These are phyloP conservation scores for Hippoglossus hippoglossus DNA, from an alignment of 2,797 vertebrate genomes.

Conservation along the genomic window DNA sequence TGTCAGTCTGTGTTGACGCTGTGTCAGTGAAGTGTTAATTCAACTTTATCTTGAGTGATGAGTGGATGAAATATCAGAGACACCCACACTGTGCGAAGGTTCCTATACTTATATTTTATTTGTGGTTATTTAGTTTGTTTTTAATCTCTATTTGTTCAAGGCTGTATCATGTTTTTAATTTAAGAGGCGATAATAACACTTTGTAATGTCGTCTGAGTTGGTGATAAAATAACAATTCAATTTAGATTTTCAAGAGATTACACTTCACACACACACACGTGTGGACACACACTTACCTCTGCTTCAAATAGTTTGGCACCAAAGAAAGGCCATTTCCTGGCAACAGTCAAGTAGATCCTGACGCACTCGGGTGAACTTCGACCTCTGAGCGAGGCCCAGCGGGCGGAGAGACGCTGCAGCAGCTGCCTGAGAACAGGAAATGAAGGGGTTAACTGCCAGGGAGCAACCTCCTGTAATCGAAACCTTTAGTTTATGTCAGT, in stretches of 20 bases:
- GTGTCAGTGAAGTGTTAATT: too few relatives aligned
- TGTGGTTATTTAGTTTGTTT: not conserved
- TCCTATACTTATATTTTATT: too few relatives aligned
- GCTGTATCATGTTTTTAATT: not conserved
- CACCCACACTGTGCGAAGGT: too few relatives aligned
- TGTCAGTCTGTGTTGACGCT: too few relatives aligned
- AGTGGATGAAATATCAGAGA: too few relatives aligned
- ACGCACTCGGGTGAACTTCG: constrained; percentile 90
- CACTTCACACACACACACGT: constrained; percentile 4
- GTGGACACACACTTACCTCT: constrained; percentile 81
- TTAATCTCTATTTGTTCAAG: not conserved
- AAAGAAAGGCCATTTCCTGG: constrained; percentile 96
- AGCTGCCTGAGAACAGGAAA: constrained; percentile 84
- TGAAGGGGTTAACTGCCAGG: too few relatives aligned
- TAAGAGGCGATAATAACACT: not conserved
- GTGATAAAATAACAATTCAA: not conserved
- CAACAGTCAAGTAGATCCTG: constrained; percentile 95
- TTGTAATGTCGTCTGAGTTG: not conserved
- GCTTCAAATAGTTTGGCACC: constrained; percentile 94
- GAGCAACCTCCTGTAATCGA: too few relatives aligned
- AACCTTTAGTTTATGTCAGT: not conserved
- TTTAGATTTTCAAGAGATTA: not conserved
- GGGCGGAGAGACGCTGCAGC: constrained; percentile 89
- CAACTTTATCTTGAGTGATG: too few relatives aligned
- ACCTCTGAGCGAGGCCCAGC: constrained; percentile 94